Evolutionary conservation across 2,888 invertebrate genomes (phyloP).

Genomic region (Octonoba sinensis): DNA sequence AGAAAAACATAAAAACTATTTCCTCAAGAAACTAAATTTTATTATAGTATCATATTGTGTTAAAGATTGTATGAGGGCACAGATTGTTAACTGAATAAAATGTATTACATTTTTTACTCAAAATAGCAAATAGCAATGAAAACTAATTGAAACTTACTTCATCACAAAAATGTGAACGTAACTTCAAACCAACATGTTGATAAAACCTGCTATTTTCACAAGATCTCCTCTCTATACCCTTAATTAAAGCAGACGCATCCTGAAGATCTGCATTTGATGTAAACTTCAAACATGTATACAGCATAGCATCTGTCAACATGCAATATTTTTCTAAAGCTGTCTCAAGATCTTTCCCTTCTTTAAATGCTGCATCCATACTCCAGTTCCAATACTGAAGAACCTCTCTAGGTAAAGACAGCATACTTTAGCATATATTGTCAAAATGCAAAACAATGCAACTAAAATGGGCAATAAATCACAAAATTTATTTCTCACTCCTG

Average conservation of each 20-base stretch:
- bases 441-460: too few species aligned
- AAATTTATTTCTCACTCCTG: too few species aligned
- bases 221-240: constrained; percentile 46
- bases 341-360: constrained; percentile 6
- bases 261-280: constrained; percentile 13
- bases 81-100: too few species aligned
- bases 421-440: too few species aligned
- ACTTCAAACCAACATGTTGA: constrained; percentile 43
- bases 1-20: too few species aligned
- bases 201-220: constrained; percentile 39
- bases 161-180: constrained; percentile 21
- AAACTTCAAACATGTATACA: constrained; percentile 31
- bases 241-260: constrained; percentile 14
- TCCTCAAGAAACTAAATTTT: too few species aligned
- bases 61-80: too few species aligned
- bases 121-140: neutral
- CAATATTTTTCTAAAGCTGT: constrained; percentile 40
- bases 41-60: too few species aligned
- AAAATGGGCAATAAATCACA: too few species aligned
- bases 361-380: constrained; percentile 47
- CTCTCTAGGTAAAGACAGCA: constrained; percentile 23
- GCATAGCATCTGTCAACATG: constrained; percentile 40
- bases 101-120: neutral
- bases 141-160: constrained; percentile 26
- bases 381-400: constrained; percentile 43